Base-by-base conservation (phyloP, 2,888 invertebrate species). In the Leptopilina drosophilae region DNA sequence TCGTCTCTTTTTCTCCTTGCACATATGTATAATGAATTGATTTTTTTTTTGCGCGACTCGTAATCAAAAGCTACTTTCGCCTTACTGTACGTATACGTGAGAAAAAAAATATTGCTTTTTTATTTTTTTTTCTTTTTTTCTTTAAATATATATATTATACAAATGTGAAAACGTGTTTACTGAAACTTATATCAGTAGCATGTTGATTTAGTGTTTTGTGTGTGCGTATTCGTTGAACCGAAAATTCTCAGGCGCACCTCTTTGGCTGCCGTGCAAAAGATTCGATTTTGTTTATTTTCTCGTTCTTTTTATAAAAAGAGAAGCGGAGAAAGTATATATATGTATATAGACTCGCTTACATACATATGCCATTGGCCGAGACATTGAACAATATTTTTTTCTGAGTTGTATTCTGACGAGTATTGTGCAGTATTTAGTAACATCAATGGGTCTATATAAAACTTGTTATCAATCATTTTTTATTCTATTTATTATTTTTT, bases 371-470 rank as follows among this genome's bases (percentile, higher is more conserved):
- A 49, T 76, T 79, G 82, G 65, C 81, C 81, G 81, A 81, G 81
- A 81, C 81, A 81, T 81, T 81, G 81, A 81, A 81, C 81, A 77
- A 82, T 80, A 83, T 80, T 81, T 62, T 33, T 82, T 42, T 42
- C 42, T 77, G 79, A 79, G 77, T 42, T 42, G 8, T 42, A 42
- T 5, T 75, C 65, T 59, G 53, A 33, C 46, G 64, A 76, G 46
- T 59, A 33, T 33, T 33, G 33, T 33, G 5, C 5, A 33, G 42
- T 65, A 62, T 40, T 64, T 64, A 64, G 20, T n/a, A 62, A 62
- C 76, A 42, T 76, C 64, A 76, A 59, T 56, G 56, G 56, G 73
- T 56, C 73, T 73, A 33, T 46, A 46, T 53, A 33, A 33, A 73
- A 73, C 56, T 73, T 53, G 15, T 26, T 73, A 15, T 59, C 53